phyloP scores from a whole-genome alignment of 2,888 invertebrate genomes.

The Melieria omissa region DNA sequence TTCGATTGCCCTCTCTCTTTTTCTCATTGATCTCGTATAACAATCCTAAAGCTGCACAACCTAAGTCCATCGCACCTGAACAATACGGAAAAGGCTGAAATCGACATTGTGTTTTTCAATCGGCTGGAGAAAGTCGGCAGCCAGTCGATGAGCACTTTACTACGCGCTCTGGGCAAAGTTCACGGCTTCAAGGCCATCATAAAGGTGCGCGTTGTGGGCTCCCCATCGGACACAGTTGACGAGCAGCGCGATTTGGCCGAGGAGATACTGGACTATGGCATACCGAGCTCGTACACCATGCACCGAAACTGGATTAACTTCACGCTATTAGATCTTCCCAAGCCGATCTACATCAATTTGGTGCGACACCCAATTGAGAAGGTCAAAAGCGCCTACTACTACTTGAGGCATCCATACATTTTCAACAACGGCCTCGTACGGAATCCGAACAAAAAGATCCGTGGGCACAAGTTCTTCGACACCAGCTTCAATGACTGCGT shows the following conservation, averaged over 20 bases:
- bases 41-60: constrained; percentile 41
- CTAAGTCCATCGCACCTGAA: constrained; percentile 51
- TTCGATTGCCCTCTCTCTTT: too few species aligned
- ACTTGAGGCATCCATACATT: constrained; percentile 85
- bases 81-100: constrained; percentile 61
- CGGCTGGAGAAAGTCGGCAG: constrained; percentile 92
- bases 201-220: constrained; percentile 2
- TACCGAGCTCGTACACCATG: constrained; percentile 84
- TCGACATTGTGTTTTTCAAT: constrained; percentile 85
- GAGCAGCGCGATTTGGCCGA: constrained; percentile 79
- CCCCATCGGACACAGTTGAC: not conserved
- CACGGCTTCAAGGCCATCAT: constrained; percentile 46
- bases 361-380: constrained; percentile 87
- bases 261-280: constrained; percentile 72
- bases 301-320: constrained; percentile 91
- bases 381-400: constrained; percentile 89
- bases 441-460: constrained; percentile 1
- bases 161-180: constrained; percentile 71
- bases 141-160: constrained; percentile 85
- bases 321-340: constrained; percentile 77
- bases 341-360: constrained; percentile 86
- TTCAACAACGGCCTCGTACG: constrained; percentile 70
- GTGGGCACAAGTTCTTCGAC: constrained; percentile 17
- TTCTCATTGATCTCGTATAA: too few species aligned
- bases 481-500: constrained; percentile 40